Evolutionary conservation across 2,113 vertebrate genomes (phyloP).

Genomic region (Caretta caretta): DNA sequence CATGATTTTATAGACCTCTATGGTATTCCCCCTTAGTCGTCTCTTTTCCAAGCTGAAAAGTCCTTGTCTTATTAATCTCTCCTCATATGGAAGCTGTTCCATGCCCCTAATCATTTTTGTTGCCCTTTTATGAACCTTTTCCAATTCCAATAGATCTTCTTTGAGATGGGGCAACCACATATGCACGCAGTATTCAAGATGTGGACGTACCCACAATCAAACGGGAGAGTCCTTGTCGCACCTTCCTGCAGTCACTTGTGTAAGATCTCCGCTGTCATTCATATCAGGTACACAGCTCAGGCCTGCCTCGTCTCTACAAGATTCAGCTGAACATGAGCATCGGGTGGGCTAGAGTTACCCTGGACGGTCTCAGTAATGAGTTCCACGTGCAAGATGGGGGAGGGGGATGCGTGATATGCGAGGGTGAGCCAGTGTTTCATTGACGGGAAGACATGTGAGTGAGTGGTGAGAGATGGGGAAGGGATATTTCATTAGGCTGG

Average conservation of each 20-base stretch:
- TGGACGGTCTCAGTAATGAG: background rate
- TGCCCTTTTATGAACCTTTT: too few species aligned
- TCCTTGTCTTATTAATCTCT: too few species aligned
- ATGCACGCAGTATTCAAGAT: too few species aligned
- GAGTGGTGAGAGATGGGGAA: background rate
- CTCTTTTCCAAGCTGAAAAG: too few species aligned
- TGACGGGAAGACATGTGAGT: background rate
- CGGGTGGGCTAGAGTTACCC: background rate
- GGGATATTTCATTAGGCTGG: background rate
- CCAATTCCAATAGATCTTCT: too few species aligned
- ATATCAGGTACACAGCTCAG: background rate
- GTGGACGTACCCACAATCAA: background rate
- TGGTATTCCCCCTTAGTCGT: too few species aligned
- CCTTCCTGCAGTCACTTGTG: background rate
- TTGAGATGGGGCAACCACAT: too few species aligned
- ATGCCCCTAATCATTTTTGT: too few species aligned
- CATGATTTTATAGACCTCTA: too few species aligned
- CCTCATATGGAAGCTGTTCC: too few species aligned
- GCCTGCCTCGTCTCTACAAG: background rate
- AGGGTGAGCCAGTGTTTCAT: background rate
- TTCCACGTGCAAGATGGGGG: background rate
- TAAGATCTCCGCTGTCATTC: background rate
- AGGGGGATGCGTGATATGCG: background rate
- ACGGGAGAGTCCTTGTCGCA: background rate
- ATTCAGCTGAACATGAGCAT: background rate